phyloP scores from a whole-genome alignment of 2,113 vertebrate species.

The Corvus moneduloides region DNA sequence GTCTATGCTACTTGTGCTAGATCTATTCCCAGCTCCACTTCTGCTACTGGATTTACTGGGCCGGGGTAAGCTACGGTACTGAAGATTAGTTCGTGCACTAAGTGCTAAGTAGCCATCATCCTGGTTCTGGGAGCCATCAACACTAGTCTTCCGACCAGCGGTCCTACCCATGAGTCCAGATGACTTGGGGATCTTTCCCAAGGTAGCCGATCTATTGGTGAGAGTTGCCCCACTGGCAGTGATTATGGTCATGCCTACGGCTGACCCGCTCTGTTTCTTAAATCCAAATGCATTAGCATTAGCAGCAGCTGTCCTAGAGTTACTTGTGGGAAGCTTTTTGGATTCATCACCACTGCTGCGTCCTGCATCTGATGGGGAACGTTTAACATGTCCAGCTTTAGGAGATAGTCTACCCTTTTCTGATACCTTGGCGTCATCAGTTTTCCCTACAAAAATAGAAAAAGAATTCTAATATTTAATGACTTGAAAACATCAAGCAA shows the following conservation, averaged over 20 bases:
- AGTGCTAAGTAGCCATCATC: conserved; percentile 90
- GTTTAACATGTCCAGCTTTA: conserved; percentile 85
- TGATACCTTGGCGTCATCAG: conserved; percentile 95
- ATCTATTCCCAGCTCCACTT: conserved; percentile 89
- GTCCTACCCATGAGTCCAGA: conserved; percentile 79
- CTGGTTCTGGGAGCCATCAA: conserved; percentile 84
- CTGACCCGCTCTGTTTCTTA: conserved; percentile 88
- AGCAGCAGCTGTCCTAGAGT: conserved; percentile 77
- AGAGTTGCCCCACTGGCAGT: conserved; percentile 93
- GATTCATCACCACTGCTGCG: conserved; percentile 93
- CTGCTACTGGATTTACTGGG: conserved; percentile 88
- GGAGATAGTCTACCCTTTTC: conserved; percentile 93
- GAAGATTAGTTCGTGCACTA: conserved; percentile 89
- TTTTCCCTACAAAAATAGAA: conserved; percentile 84
- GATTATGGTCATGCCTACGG: conserved; percentile 83
- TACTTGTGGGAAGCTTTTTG: conserved; percentile 81
- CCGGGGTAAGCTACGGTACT: conserved; percentile 94
- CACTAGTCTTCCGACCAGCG: conserved; percentile 78
- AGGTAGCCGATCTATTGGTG: conserved; percentile 92
- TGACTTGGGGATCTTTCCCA: conserved; percentile 96
- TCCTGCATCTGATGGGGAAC: conserved; percentile 91
- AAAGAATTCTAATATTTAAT: conserved; percentile 64
- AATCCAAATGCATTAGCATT: conserved; percentile 92
- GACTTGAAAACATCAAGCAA: conserved; percentile 59
- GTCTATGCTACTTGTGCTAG: conserved; percentile 98